Evolutionary conservation across 2,797 vertebrate species (phyloP).

Genomic region (Myotis daubentonii): DNA sequence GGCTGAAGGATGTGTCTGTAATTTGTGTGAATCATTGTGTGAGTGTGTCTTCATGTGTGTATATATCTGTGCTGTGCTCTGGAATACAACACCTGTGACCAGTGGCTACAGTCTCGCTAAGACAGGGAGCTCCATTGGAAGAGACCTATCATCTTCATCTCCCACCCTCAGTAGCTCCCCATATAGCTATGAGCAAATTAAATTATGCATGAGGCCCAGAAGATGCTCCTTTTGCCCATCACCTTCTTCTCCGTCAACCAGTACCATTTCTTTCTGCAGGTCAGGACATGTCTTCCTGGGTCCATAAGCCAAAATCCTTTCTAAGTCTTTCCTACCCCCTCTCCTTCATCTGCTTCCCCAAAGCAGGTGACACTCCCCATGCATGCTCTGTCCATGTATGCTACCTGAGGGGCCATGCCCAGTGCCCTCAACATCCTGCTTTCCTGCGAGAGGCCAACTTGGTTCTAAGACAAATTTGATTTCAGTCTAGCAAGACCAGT

Average conservation of each 20-base stretch:
- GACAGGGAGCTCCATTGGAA: not conserved
- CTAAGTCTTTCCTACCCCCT: rapidly evolving
- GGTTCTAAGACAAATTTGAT: not conserved
- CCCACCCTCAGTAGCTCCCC: not conserved
- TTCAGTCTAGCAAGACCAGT: no score
- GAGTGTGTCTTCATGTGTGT: not conserved
- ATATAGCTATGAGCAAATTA: no score
- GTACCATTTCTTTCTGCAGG: no score
- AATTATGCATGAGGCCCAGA: rapidly evolving
- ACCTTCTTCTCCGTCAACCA: no score
- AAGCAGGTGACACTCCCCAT: rapidly evolving
- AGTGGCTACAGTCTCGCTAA: rapidly evolving
- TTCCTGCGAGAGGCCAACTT: not conserved
- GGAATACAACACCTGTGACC: rapidly evolving
- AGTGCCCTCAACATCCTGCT: rapidly evolving
- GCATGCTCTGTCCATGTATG: rapidly evolving
- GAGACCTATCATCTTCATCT: rapidly evolving
- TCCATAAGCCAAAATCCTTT: rapidly evolving
- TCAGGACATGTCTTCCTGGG: not conserved
- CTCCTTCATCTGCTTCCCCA: not conserved
- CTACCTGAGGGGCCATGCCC: rapidly evolving
- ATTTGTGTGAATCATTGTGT: not conserved
- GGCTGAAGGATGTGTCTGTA: no score
- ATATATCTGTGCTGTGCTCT: rapidly evolving
- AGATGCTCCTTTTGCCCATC: no score